Evolutionary conservation across 2,113 vertebrate genomes (phyloP).

Genomic region (Microcebus griseorufus): DNA sequence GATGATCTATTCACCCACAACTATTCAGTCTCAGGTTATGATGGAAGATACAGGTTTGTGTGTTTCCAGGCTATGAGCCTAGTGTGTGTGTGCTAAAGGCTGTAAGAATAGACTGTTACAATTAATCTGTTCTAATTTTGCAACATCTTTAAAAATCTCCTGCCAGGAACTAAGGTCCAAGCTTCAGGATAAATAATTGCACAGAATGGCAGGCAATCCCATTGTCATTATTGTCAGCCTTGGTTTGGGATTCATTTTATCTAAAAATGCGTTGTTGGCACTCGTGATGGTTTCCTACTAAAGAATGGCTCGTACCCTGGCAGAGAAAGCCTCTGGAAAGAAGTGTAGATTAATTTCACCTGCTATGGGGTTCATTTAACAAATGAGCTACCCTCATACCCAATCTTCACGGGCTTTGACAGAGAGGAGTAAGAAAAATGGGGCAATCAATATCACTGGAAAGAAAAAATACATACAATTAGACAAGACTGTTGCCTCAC

Average conservation of each 20-base stretch:
- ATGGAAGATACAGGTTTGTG: not conserved
- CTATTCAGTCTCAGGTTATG: not conserved
- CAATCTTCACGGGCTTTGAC: not conserved
- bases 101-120: not conserved
- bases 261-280: slow-evolving; percentile 24
- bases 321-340: slow-evolving; percentile 23
- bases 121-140: slow-evolving; percentile 33
- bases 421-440: slow-evolving; percentile 29
- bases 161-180: not conserved
- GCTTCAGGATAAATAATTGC: not conserved
- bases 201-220: not conserved
- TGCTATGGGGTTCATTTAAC: slow-evolving; percentile 1
- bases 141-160: not conserved
- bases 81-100: not conserved
- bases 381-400: not conserved
- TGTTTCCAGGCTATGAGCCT: not conserved
- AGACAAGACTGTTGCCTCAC: slow-evolving; percentile 43
- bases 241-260: not conserved
- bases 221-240: not conserved
- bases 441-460: slow-evolving; percentile 3
- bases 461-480: slow-evolving; percentile 40
- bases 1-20: not conserved
- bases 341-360: slow-evolving; percentile 21
- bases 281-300: not conserved
- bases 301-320: slow-evolving; percentile 16